Conservation (phyloP, 2,888 invertebrate genomes). For the Clanis bilineata region DNA sequence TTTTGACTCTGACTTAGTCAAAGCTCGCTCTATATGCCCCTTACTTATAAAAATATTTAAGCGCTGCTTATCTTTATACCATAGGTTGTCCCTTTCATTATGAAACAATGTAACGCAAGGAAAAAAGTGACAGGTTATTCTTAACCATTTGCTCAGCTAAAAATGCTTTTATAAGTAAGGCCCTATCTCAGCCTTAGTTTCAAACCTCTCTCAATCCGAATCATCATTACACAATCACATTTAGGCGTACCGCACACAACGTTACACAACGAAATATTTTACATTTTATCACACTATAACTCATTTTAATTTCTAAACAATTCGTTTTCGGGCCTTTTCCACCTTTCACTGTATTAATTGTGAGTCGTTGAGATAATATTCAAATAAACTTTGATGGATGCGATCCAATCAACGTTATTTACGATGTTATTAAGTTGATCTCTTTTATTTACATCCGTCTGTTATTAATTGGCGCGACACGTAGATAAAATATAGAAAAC, state of each 20-base stretch:
- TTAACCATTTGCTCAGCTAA: no score
- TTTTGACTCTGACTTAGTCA: no score
- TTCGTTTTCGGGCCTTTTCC: slow-evolving; percentile 10
- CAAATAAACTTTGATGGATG: slow-evolving; percentile 25
- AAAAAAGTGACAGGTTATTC: no score
- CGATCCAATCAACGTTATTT: slow-evolving; percentile 29
- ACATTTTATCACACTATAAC: slow-evolving; percentile 5
- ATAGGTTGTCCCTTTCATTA: no score
- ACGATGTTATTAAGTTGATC: slow-evolving; percentile 22
- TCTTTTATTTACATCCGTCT: slow-evolving; percentile 20
- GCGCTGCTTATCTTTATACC: no score
- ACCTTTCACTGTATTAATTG: slow-evolving; percentile 22
- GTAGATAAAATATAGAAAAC: slow-evolving; percentile 26
- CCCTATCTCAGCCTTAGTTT: no score
- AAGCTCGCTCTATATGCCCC: no score
- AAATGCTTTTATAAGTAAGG: no score
- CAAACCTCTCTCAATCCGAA: not conserved
- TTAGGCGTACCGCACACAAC: not conserved
- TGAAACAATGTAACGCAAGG: no score
- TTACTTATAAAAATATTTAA: no score
- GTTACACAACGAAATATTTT: slow-evolving; percentile 16
- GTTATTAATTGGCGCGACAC: slow-evolving; percentile 22
- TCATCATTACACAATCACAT: not conserved
- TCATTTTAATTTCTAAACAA: slow-evolving; percentile 17
- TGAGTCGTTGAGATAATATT: slow-evolving; percentile 24